Evolutionary conservation across 2,888 invertebrate genomes (phyloP), one percentile per base, ranked within the genome.

Genomic region (Mystacides longicornis): DNA sequence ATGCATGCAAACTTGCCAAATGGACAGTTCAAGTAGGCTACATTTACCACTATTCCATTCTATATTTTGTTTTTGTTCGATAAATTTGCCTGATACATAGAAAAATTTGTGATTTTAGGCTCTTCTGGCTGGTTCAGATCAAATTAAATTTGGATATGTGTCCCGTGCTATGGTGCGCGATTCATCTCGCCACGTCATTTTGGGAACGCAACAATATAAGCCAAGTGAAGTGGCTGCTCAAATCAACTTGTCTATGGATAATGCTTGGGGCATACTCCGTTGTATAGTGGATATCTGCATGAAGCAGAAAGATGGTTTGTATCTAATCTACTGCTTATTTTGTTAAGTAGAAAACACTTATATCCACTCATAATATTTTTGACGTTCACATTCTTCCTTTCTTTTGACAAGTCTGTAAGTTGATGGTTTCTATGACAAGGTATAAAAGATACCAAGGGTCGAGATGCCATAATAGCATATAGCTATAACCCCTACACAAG

Each of bases 71-170:
- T 45, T 19, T 45, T 45, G 18, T 21, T 5, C 16, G 19, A 19
- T 21, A 19, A 19, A 19, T 20, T 3, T 16, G 16, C 3, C 14
- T 7, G 4, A 7, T 3, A 3, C 4, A 37, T 3, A 27, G 27
- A 16, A 43, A 43, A 43, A 16, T 5, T 43, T 14, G 4, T 11
- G 16, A 14, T 48, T 21, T 0, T 81, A 89, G 75, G 91, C 96
- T 4, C 77, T 96, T 7, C 78, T 97, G 18, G 95, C 97, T 54
- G 96, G 97, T 27, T 95, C 96, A 3, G 96, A 98, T 77, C 93
- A 95, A 72, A 85, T 99, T 64, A 99, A 99, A 76, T 93, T 99
- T 74, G 99, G 98, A 66, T 99, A 97, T 75, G 99, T 99, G n/a
- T 97, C 97, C 1, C 87, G 99, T 59, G 82, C 88, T 2, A 90